phyloP scores from a whole-genome alignment of 2,888 invertebrate genomes.

The Sclerodermus sp. region DNA sequence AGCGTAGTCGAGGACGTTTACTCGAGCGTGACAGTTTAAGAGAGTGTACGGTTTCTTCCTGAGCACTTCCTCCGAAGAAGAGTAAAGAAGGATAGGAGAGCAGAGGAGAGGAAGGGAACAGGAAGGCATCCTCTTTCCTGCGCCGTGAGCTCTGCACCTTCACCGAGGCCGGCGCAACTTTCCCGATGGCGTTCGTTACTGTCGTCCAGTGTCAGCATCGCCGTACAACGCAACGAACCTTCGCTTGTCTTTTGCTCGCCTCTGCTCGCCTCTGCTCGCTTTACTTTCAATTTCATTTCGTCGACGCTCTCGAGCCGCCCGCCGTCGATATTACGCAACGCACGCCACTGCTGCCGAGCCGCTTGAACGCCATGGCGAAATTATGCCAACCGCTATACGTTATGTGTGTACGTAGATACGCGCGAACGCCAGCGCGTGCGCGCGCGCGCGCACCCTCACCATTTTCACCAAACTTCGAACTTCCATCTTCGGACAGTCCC shows the following conservation, averaged over 20 bases:
- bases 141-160: background rate
- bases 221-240: constrained; percentile 24
- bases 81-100: constrained; percentile 6
- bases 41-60: no score
- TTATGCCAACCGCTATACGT: background rate
- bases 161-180: background rate
- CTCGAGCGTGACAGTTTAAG: constrained; percentile 3
- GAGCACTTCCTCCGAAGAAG: no score
- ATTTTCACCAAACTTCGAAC: no score
- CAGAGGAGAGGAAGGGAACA: constrained; percentile 3
- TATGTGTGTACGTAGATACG: no score
- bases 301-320: constrained; percentile 33
- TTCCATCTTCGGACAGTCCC: no score
- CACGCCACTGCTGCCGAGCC: background rate
- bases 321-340: constrained; percentile 29
- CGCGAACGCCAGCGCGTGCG: no score
- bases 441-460: no score
- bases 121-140: constrained; percentile 8
- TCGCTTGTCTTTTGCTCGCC: no score
- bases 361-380: constrained; percentile 4
- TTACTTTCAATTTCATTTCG: constrained; percentile 57
- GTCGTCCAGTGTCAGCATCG: constrained; percentile 8
- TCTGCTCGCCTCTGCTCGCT: no score
- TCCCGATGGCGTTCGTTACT: background rate
- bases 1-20: background rate